Evolutionary conservation across 2,888 invertebrate genomes (phyloP), one percentile per base, ranked within the genome.

Genomic region (Tolmerus cingulatus): DNA sequence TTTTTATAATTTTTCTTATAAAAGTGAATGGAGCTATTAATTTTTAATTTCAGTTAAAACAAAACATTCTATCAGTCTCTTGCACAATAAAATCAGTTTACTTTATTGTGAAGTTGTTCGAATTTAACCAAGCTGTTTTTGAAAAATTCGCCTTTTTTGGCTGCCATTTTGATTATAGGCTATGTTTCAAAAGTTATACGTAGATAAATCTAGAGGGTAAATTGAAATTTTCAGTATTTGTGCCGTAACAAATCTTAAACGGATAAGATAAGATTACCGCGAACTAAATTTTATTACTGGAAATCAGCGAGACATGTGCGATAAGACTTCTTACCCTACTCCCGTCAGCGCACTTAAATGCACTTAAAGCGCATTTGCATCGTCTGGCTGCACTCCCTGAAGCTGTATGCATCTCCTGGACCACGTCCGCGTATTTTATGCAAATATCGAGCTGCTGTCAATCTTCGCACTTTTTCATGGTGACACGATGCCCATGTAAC

Each of bases 381-480:
- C 27, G 23, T 16, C 23, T 12, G 66, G 23, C 27, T 19, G 66
- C 23, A 23, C 23, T 27, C 66, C 27, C 23, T 27, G 66, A 19
- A 66, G 12, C 27, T 23, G 12, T 66, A 12, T 9, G 27, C 66
- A 66, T 66, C 27, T 23, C 66, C 27, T 19, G 66, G 66, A 46
- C 23, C 66, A 23, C 23, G 85, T 43, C 40, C 85, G n/a, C 74
- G 43, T 74, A 85, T 74, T 85, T 85, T 85, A 85, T 85, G 85
- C 46, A 85, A 85, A 85, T 85, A 30, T 74, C 85, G 85, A 74
- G 43, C 27, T 85, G 74, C 85, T 85, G 85, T 85, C 85, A 85
- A 85, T 85, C 85, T 85, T 85, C 85, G 74, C 85, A 85, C 85
- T 85, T 74, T 85, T 85, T 51, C 74, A 19, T 27, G 74, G 85